Evolutionary conservation across 2,797 vertebrate genomes (phyloP).

Genomic region (Trematomus bernacchii): DNA sequence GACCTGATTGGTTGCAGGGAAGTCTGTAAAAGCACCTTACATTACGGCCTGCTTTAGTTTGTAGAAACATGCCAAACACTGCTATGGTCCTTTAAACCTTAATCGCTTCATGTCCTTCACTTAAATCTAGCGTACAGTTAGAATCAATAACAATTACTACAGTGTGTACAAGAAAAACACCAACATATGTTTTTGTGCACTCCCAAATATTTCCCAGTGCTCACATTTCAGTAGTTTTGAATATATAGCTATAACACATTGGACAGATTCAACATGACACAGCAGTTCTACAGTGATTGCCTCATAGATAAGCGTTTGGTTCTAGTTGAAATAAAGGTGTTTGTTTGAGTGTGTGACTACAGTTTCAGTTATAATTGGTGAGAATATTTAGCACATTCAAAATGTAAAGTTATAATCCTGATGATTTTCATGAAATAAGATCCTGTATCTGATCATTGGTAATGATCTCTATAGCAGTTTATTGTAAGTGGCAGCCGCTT

Average conservation of each 20-base stretch:
- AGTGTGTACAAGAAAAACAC: slow-evolving; percentile 19
- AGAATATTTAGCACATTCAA: slow-evolving; percentile 18
- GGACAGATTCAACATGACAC: slow-evolving; percentile 16
- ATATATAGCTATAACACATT: slow-evolving; percentile 14
- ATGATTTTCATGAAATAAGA: too few species aligned
- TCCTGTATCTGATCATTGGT: neutral
- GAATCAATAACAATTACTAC: slow-evolving; percentile 16
- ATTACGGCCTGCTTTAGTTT: slow-evolving; percentile 10
- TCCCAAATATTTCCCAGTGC: slow-evolving; percentile 6
- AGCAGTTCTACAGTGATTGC: slow-evolving; percentile 18
- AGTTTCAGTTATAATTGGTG: slow-evolving; percentile 4
- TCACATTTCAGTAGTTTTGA: slow-evolving; percentile 22
- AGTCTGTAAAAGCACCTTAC: neutral
- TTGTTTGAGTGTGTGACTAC: neutral
- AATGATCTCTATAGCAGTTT: neutral
- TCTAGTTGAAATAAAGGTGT: slow-evolving; percentile 3
- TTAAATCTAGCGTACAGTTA: neutral
- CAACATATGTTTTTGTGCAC: slow-evolving; percentile 2
- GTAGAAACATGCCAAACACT: slow-evolving; percentile 24
- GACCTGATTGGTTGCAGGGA: neutral
- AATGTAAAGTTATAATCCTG: slow-evolving; percentile 37
- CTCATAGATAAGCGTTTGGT: slow-evolving; percentile 10
- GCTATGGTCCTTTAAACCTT: neutral
- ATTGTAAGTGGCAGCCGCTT: neutral
- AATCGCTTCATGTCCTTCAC: neutral